Evolutionary conservation across 2,888 invertebrate species (phyloP), one percentile per base, ranked within the genome.

Genomic region (Caenorhabditis macrosperma): DNA sequence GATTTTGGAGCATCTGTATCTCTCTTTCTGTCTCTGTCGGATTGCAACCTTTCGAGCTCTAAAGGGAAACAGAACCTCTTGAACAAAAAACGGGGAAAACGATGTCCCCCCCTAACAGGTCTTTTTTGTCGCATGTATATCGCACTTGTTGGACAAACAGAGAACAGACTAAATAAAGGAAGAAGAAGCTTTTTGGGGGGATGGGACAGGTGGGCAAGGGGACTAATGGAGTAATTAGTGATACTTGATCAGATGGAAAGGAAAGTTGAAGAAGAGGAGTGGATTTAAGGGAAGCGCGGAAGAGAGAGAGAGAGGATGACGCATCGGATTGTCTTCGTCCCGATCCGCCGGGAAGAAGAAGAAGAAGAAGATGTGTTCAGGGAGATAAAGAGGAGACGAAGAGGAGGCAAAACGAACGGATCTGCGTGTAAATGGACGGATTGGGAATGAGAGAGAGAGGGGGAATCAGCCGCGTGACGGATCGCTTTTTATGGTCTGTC

Each of bases 151-250:
- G 50, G 63, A 64, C 72, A 72, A 72, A 72, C 64, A 72, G 55
- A n/a, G n/a, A 72, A 50, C 48, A 64, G 63, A 72, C 48, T 64
- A 64, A 64, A 55, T 71, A 71, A 61, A 71, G 59, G 60, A 59
- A 57, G 68, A 71, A 60, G 60, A 59, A 57, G 68, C 69, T 54
- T 61, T 71, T 61, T 55, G 17, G 33, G 38, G 44, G 41, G 48
- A 33, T 46, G 41, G 22, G 52, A 10, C 30, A 17, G 60, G 28
- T 54, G 52, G 30, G 44, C 15, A 50, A 57, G 24, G 54, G 35
- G 44, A 50, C 60, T 75, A 75, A 75, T 75, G 64, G 74, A 75
- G 59, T 75, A 75, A 75, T 75, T 66, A 66, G 66, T 66, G 61
- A 67, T 61, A 75, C 60, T 75, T 54, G 54, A 61, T 52, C 20